Conservation (phyloP, 2,797 vertebrate species). For the Enteromius unitaeniatus region DNA sequence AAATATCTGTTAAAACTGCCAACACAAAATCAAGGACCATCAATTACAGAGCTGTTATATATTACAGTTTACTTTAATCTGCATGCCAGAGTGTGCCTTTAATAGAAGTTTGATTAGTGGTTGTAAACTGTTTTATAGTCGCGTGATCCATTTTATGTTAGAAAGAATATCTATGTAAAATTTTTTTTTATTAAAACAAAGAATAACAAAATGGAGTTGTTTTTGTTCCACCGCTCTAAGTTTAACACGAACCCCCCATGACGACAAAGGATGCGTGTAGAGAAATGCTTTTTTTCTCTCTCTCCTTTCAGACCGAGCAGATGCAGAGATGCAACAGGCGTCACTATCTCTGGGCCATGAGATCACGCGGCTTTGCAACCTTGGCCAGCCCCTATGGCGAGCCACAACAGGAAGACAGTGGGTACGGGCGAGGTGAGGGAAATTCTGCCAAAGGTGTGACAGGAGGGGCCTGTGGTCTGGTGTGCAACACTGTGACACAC, state of each 20-base stretch:
- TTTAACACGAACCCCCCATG: slow-evolving; percentile 11
- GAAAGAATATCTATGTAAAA: no score
- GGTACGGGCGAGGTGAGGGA: slow-evolving; percentile 78
- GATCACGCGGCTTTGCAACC: slow-evolving; percentile 63
- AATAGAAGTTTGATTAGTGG: neutral
- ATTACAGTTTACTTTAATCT: neutral
- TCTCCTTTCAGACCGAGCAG: neutral
- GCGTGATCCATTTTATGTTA: neutral
- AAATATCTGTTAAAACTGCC: neutral
- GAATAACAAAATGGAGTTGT: slow-evolving; percentile 18
- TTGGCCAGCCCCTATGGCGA: slow-evolving; percentile 69
- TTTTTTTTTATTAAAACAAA: no score
- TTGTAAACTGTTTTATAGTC: no score
- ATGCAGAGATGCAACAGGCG: slow-evolving; percentile 49
- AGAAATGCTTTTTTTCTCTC: slow-evolving; percentile 16
- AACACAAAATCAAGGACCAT: neutral
- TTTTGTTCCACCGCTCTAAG: slow-evolving; percentile 51
- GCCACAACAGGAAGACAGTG: slow-evolving; percentile 75
- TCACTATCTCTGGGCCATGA: slow-evolving; percentile 51
- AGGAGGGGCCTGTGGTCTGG: slow-evolving; percentile 69
- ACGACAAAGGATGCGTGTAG: slow-evolving; percentile 47
- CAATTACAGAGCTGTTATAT: neutral
- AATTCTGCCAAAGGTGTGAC: slow-evolving; percentile 78
- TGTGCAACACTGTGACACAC: slow-evolving; percentile 68
- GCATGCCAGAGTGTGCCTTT: neutral